phyloP scores from a whole-genome alignment of 2,888 invertebrate species.

The Drepana falcataria region DNA sequence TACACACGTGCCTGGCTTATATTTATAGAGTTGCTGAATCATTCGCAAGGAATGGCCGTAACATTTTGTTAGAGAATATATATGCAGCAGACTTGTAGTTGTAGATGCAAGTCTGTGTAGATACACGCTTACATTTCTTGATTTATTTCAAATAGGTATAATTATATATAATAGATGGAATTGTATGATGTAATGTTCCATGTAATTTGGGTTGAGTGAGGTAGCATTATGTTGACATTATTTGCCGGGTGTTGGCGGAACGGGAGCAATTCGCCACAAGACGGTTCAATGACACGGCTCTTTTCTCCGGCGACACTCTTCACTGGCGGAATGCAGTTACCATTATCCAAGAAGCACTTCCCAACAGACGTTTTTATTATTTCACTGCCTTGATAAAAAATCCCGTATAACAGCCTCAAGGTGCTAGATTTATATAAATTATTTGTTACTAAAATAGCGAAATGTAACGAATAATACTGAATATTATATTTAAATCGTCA shows the following conservation, averaged over 20 bases:
- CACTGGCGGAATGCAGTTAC: slow-evolving; percentile 54
- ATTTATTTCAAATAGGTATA: slow-evolving; percentile 1
- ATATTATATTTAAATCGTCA: no score
- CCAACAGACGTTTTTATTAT: slow-evolving; percentile 10
- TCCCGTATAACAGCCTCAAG: neutral
- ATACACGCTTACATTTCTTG: neutral
- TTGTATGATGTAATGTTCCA: neutral
- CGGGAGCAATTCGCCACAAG: slow-evolving; percentile 54
- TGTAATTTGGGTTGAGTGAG: neutral
- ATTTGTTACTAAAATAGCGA: no score
- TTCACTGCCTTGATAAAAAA: slow-evolving; percentile 1
- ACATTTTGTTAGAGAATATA: slow-evolving; percentile 31
- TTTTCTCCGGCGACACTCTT: slow-evolving; percentile 43
- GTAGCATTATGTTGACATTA: slow-evolving; percentile 52
- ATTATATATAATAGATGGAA: no score
- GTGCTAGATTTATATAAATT: no score
- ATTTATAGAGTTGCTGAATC: slow-evolving; percentile 63
- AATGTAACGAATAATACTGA: no score
- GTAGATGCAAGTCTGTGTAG: neutral
- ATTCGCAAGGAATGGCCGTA: slow-evolving; percentile 43
- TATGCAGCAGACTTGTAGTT: slow-evolving; percentile 13
- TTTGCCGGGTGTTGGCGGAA: slow-evolving; percentile 56
- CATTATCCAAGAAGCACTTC: slow-evolving; percentile 34
- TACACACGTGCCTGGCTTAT: slow-evolving; percentile 61
- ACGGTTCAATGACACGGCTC: slow-evolving; percentile 64